Base-by-base conservation (phyloP, 2,888 invertebrate genomes). In the Cylindroiulus punctatus region DNA sequence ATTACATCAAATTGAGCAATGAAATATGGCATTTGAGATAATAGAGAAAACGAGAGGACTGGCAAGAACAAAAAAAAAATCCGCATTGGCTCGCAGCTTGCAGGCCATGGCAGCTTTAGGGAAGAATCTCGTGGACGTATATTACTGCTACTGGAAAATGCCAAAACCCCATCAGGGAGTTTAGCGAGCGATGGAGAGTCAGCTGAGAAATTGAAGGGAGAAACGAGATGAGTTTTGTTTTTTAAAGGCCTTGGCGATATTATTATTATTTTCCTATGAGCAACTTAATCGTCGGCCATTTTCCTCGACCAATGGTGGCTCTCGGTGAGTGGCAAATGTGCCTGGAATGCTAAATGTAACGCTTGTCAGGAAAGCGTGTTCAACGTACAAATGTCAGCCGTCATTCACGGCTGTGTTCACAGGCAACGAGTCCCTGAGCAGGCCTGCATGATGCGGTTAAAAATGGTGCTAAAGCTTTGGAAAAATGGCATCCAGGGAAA, bases 1-100 rank as follows among this genome's bases (percentile, higher is more conserved):
- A 87, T 87, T 87, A 87, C 87, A 87, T 87, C 86, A 87, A 87
- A 87, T 87, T 86, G 87, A 86, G 86, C 86, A 84, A 87, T 87
- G 87, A 87, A 87, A 86, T 87, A 87, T 87, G 87, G 87, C 87
- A 82, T 81, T 65, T 42, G 40, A 86, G 86, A 86, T 86, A 86
- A 86, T 86, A 81, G 84, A 84, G 86, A 82, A 44, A 81, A 44
- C 86, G 47, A 57, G 57, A 84, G 84, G 47, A 52, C 36, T 47
- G 26, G 52, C 57, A 47, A 44, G 36, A 85, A 85, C 85, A 36
- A 85, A 85, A 44, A 44, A 85, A 76, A 76, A 76, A 76, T 76
- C 14, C 76, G 76, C 76, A 76, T 84, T 42, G 84, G 42, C 42
- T 84, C 82, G 81, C 85, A 81, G 82, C 81, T 85, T 44, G 85